Evolutionary conservation across 2,888 invertebrate species (phyloP).

Genomic region (Caprella mutica): DNA sequence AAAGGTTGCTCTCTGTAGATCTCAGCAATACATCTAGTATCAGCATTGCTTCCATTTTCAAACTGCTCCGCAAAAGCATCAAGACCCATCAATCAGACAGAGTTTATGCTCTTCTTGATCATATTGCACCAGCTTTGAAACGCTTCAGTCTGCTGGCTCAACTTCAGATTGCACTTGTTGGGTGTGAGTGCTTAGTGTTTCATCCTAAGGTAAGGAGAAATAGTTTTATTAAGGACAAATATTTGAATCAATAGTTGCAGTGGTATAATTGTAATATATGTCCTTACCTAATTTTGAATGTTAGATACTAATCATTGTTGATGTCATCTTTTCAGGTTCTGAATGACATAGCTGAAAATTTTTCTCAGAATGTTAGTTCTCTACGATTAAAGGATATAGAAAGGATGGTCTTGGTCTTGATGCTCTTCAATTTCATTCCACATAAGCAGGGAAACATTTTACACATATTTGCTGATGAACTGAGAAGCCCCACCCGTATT

Average conservation of each 20-base stretch:
- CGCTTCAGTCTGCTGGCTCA: conserved; percentile 52
- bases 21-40: conserved; percentile 51
- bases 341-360: conserved; percentile 46
- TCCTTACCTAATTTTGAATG: too few relatives aligned
- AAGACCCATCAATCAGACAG: conserved; percentile 35
- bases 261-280: too few relatives aligned
- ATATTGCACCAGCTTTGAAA: conserved; percentile 47
- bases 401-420: conserved; percentile 52
- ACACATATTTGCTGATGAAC: conserved; percentile 42
- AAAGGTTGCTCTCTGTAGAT: conserved; percentile 45
- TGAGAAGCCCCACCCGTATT: conserved; percentile 47
- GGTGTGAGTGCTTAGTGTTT: conserved; percentile 46
- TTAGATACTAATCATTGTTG: too few relatives aligned
- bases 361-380: conserved; percentile 44
- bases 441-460: conserved; percentile 42
- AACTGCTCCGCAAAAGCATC: conserved; percentile 40
- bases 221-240: too few relatives aligned
- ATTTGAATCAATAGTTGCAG: too few relatives aligned
- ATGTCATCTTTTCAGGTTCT: conserved; percentile 38
- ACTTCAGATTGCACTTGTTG: conserved; percentile 54
- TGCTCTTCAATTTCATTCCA: conserved; percentile 51
- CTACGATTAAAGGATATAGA: conserved; percentile 64
- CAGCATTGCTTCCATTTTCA: conserved; percentile 54
- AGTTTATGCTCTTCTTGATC: conserved; percentile 47
- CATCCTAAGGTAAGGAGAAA: conserved; percentile 40